These are phyloP conservation scores for Limnephilus auricula DNA, from an alignment of 2,888 invertebrate genomes.

Conservation along the genomic window DNA sequence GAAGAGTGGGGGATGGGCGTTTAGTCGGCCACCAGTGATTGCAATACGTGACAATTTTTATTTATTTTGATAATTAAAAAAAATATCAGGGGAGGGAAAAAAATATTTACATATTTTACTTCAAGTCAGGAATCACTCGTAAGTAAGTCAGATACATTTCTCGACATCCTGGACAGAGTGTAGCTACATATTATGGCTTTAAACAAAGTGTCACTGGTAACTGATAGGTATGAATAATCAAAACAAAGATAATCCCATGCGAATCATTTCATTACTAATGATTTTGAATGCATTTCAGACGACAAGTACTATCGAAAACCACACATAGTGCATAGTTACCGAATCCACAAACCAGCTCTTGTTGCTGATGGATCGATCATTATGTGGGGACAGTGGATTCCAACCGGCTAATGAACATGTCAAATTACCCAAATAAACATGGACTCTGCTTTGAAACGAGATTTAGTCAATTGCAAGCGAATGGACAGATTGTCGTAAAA, in stretches of 20 bases:
- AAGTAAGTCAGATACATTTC: too few relatives aligned
- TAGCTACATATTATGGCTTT: neutral
- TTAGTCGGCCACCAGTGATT: too few relatives aligned
- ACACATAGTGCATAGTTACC: neutral
- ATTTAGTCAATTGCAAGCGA: neutral
- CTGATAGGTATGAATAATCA: neutral
- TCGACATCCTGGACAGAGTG: too few relatives aligned
- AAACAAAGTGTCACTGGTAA: neutral
- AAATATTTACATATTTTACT: too few relatives aligned
- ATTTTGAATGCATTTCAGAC: neutral
- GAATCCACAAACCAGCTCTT: neutral
- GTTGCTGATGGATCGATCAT: neutral
- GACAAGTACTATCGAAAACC: neutral
- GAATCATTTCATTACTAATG: neutral
- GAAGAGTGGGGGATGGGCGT: too few relatives aligned
- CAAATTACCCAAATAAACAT: constrained; percentile 14
- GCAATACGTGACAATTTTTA: too few relatives aligned
- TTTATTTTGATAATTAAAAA: too few relatives aligned
- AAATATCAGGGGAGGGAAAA: too few relatives aligned
- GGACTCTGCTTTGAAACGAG: neutral
- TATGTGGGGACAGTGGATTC: neutral
- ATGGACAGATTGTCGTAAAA: neutral
- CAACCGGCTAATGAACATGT: constrained; percentile 5
- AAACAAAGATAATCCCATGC: neutral
- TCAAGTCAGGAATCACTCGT: too few relatives aligned